phyloP scores from a whole-genome alignment of 2,113 vertebrate genomes.

The Sander vitreus region DNA sequence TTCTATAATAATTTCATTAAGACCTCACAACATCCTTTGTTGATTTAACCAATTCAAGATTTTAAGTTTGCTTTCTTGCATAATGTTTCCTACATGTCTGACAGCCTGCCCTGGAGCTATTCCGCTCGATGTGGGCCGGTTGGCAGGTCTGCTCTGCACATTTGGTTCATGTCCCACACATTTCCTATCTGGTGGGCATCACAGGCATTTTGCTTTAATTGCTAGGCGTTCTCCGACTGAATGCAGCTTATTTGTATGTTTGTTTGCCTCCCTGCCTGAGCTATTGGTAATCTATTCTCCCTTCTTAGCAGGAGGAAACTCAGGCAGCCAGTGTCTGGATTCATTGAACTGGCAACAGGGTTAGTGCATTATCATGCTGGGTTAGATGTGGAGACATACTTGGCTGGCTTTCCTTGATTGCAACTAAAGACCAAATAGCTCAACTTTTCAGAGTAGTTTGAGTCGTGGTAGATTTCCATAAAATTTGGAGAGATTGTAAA shows the following conservation, averaged over 20 bases:
- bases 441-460: constrained; percentile 69
- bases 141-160: constrained; percentile 89
- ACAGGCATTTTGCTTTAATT: constrained; percentile 90
- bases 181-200: constrained; percentile 89
- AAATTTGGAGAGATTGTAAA: constrained; percentile 26
- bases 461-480: constrained; percentile 49
- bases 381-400: constrained; percentile 79
- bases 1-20: constrained; percentile 67
- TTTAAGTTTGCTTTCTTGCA: constrained; percentile 66
- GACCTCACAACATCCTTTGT: constrained; percentile 54
- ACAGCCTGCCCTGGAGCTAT: constrained; percentile 84
- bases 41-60: constrained; percentile 69
- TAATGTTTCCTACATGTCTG: constrained; percentile 80
- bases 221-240: constrained; percentile 85
- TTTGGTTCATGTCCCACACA: constrained; percentile 90
- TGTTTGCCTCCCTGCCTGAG: constrained; percentile 80
- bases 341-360: constrained; percentile 81
- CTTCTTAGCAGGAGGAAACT: constrained; percentile 80
- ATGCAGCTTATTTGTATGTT: constrained; percentile 83
- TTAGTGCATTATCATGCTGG: constrained; percentile 81
- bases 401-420: constrained; percentile 74
- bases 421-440: constrained; percentile 70
- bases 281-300: constrained; percentile 85
- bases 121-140: constrained; percentile 86
- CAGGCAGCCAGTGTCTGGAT: constrained; percentile 77